phyloP scores from a whole-genome alignment of 2,888 invertebrate genomes.

The Eristalinus aeneus region DNA sequence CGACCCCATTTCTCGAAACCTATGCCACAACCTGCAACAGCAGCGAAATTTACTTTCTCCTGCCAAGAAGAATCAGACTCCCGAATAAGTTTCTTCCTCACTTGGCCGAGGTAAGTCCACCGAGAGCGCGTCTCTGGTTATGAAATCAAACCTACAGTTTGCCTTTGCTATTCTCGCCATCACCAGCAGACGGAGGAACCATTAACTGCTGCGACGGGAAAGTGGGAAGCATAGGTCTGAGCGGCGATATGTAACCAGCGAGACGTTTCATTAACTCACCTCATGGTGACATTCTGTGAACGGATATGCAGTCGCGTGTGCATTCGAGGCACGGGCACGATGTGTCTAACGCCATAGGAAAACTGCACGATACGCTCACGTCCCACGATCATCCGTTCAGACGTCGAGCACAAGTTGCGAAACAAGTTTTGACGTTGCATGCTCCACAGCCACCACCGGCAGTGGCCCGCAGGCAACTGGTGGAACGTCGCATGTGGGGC shows the following conservation, averaged over 20 bases:
- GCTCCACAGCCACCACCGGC: constrained; percentile 12
- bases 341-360: constrained; percentile 26
- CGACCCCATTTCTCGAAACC: constrained; percentile 36
- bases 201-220: too few relatives aligned
- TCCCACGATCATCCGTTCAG: constrained; percentile 55
- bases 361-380: constrained; percentile 49
- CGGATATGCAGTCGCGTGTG: background rate
- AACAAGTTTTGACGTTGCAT: constrained; percentile 55
- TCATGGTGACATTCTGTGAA: constrained; percentile 1
- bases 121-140: constrained; percentile 27
- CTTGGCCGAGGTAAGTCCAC: background rate
- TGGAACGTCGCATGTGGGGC: constrained; percentile 15
- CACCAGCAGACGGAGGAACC: background rate
- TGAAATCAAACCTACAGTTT: constrained; percentile 27
- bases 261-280: constrained; percentile 17
- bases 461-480: background rate
- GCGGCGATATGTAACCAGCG: background rate
- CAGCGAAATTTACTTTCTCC: constrained; percentile 40
- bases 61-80: background rate
- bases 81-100: constrained; percentile 11
- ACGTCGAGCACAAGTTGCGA: constrained; percentile 38
- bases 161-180: background rate
- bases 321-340: background rate
- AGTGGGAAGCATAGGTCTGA: background rate
- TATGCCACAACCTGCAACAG: background rate